These are phyloP conservation scores for Sebastes itinus DNA, from an alignment of 2,797 vertebrate species.

Conservation along the genomic window DNA sequence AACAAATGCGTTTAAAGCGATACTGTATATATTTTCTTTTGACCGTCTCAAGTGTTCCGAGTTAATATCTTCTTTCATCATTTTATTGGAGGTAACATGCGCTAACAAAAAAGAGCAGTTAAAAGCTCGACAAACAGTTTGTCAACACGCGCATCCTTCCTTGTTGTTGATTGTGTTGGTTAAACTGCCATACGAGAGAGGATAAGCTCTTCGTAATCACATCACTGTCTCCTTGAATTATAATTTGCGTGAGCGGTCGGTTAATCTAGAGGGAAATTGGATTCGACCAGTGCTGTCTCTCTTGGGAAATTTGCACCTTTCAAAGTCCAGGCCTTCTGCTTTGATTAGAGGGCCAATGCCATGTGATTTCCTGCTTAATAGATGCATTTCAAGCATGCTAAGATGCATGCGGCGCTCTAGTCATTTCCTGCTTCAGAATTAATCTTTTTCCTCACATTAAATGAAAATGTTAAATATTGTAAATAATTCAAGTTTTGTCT, in stretches of 20 bases:
- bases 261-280: conserved; percentile 73
- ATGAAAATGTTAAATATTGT: neutral
- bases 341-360: conserved; percentile 45
- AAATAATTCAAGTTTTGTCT: neutral
- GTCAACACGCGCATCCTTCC: conserved; percentile 20
- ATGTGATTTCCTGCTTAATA: conserved; percentile 22
- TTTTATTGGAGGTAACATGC: neutral
- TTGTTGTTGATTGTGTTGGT: conserved; percentile 51
- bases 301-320: conserved; percentile 68
- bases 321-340: conserved; percentile 43
- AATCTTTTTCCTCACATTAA: neutral
- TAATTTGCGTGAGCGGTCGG: conserved; percentile 66
- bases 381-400: conserved; percentile 19
- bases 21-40: neutral
- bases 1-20: neutral
- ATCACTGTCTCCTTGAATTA: conserved; percentile 67
- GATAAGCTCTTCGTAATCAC: conserved; percentile 64
- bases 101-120: neutral
- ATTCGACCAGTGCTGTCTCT: conserved; percentile 59
- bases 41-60: neutral
- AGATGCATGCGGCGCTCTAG: neutral
- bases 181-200: conserved; percentile 38
- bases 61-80: neutral
- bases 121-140: neutral
- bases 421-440: neutral